Evolutionary conservation across 1,140 invertebrate species (phyloP).

Genomic region (Ceratina australensis): DNA sequence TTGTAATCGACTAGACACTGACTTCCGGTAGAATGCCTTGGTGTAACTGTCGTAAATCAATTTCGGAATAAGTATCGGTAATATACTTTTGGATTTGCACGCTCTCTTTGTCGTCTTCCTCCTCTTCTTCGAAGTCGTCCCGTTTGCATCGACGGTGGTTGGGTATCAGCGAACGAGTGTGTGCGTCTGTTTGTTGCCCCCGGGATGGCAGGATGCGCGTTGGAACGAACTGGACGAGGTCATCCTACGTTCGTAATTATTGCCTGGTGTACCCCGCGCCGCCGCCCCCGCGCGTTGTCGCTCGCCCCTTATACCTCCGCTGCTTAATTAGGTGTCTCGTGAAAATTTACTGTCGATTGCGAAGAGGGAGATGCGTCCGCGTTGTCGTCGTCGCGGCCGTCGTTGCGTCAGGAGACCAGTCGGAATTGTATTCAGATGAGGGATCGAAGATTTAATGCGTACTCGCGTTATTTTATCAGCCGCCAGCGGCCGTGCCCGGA

Average conservation of each 20-base stretch:
- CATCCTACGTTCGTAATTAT: constrained; percentile 66
- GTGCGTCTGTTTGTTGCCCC: constrained; percentile 42
- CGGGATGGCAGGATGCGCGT: constrained; percentile 20
- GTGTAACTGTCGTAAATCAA: too few species aligned
- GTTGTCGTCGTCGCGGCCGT: neutral
- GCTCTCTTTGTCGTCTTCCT: constrained; percentile 3
- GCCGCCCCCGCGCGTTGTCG: constrained; percentile 60
- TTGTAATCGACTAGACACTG: too few species aligned
- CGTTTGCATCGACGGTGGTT: neutral
- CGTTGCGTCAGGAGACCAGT: neutral
- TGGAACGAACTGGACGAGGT: constrained; percentile 40
- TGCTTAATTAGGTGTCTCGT: constrained; percentile 61
- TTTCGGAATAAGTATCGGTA: too few species aligned
- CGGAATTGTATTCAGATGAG: constrained; percentile 39
- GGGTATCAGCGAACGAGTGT: constrained; percentile 9
- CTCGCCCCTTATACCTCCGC: constrained; percentile 51
- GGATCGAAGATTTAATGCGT: constrained; percentile 29
- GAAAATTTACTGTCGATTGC: constrained; percentile 48
- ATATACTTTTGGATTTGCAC: constrained; percentile 46
- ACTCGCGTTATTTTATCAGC: too few species aligned
- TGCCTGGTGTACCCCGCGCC: constrained; percentile 37
- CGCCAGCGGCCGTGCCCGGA: too few species aligned
- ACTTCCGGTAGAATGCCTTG: too few species aligned
- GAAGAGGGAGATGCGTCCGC: constrained; percentile 1
- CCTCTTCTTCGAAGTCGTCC: neutral